These are phyloP conservation scores for Trachelus iudaicus DNA, from an alignment of 2,888 invertebrate genomes.

Conservation along the genomic window DNA sequence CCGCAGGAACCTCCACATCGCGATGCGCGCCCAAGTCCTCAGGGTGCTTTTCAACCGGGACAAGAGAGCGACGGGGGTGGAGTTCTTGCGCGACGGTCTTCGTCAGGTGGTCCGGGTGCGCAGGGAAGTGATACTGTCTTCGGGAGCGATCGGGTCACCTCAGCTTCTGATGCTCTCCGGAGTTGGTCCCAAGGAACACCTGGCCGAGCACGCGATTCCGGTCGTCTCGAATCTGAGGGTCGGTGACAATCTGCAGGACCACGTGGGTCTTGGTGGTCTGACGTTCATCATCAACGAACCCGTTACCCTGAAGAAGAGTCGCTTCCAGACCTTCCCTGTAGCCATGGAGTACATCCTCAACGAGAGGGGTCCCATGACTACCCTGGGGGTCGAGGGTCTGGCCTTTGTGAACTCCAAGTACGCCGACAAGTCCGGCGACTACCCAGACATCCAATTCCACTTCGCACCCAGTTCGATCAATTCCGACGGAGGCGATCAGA, in stretches of 20 bases:
- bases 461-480: conserved; percentile 87
- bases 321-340: conserved; percentile 82
- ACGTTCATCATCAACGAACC: conserved; percentile 87
- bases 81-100: conserved; percentile 76
- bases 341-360: conserved; percentile 84
- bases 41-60: conserved; percentile 77
- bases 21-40: conserved; percentile 80
- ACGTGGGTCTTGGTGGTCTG: conserved; percentile 86
- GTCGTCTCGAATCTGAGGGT: conserved; percentile 81
- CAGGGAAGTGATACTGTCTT: conserved; percentile 85
- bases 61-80: conserved; percentile 81
- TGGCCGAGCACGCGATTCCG: conserved; percentile 78
- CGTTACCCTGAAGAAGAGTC: conserved; percentile 79
- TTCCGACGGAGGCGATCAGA: conserved; percentile 85
- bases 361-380: conserved; percentile 86
- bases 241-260: conserved; percentile 88
- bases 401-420: conserved; percentile 90
- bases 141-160: conserved; percentile 89
- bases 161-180: conserved; percentile 93
- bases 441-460: conserved; percentile 90
- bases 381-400: conserved; percentile 84
- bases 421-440: conserved; percentile 79
- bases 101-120: conserved; percentile 70
- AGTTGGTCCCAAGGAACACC: conserved; percentile 82
- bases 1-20: conserved; percentile 81